Evolutionary conservation across 2,797 vertebrate genomes (phyloP).

Genomic region (Mergus octosetaceus): DNA sequence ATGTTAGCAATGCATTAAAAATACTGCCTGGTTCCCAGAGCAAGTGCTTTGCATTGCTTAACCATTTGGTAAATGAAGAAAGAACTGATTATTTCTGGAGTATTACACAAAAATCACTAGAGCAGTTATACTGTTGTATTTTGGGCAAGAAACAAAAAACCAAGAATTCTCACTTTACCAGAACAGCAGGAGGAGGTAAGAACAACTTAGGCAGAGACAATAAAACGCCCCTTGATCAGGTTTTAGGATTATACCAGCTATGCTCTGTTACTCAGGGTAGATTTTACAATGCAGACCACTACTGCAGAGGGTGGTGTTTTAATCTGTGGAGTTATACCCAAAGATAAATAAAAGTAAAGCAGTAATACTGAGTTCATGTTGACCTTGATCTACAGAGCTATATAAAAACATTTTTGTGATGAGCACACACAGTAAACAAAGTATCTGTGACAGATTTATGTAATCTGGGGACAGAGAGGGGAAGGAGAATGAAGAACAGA

Average conservation of each 20-base stretch:
- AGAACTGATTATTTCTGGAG: neutral
- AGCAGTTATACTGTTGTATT: neutral
- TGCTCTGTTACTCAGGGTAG: neutral
- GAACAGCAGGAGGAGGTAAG: neutral
- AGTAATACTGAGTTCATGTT: neutral
- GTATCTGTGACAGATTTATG: neutral
- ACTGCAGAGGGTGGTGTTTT: neutral
- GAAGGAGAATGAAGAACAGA: constrained; percentile 34
- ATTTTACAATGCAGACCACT: neutral
- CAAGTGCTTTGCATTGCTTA: neutral
- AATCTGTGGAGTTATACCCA: neutral
- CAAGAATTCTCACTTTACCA: neutral
- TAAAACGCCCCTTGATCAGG: neutral
- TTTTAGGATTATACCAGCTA: neutral
- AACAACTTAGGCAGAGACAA: neutral
- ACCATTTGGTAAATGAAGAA: neutral
- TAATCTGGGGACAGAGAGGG: neutral
- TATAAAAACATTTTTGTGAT: neutral
- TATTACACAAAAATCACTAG: neutral
- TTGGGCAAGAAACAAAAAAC: neutral
- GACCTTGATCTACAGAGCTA: neutral
- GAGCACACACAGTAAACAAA: neutral
- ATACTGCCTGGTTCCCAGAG: neutral
- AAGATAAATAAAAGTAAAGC: neutral
- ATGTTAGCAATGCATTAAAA: neutral